Percentiles rank a stretch among this genome's conserved stretches.
Conservation (phyloP, 2,113 vertebrate genomes). For the Taurulus bubalis region DNA sequence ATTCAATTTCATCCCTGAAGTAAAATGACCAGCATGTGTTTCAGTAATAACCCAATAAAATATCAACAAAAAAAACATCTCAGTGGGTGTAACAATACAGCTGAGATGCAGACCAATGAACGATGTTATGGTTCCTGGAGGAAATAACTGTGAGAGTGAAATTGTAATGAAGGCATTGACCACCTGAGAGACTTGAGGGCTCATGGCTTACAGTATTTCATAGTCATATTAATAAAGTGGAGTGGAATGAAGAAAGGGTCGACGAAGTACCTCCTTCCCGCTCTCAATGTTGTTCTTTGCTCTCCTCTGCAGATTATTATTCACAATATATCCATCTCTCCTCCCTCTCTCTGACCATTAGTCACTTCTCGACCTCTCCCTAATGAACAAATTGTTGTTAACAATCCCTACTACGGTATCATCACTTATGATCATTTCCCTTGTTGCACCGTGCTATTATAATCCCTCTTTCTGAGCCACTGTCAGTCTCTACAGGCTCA, state of each 20-base stretch:
- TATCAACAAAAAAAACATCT: slow-evolving; percentile 25
- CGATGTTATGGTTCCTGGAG: slow-evolving; percentile 43
- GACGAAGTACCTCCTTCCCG: not conserved
- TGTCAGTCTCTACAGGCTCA: slow-evolving; percentile 17
- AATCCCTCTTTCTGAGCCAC: not conserved
- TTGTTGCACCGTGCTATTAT: slow-evolving; percentile 16
- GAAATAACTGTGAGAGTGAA: slow-evolving; percentile 55
- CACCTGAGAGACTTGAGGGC: slow-evolving; percentile 18
- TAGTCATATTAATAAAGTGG: slow-evolving; percentile 50
- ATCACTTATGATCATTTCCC: slow-evolving; percentile 10
- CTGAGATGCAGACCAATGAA: slow-evolving; percentile 17
- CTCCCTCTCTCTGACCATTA: not conserved
- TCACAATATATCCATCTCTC: slow-evolving; percentile 18
- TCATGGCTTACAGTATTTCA: slow-evolving; percentile 45
- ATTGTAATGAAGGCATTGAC: slow-evolving; percentile 55
- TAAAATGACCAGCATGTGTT: slow-evolving; percentile 32
- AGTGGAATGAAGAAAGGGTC: slow-evolving; percentile 25
- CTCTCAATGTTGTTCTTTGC: slow-evolving; percentile 22
- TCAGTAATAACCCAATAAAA: slow-evolving; percentile 52
- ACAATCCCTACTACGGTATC: slow-evolving; percentile 4
- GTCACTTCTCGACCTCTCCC: slow-evolving; percentile 18
- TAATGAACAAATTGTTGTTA: slow-evolving; percentile 34
- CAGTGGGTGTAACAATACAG: slow-evolving; percentile 16
- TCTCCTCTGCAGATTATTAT: slow-evolving; percentile 38
- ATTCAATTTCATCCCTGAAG: slow-evolving; percentile 27